Evolutionary conservation across 2,888 invertebrate genomes (phyloP).

Genomic region (Diachrysia chrysitis): DNA sequence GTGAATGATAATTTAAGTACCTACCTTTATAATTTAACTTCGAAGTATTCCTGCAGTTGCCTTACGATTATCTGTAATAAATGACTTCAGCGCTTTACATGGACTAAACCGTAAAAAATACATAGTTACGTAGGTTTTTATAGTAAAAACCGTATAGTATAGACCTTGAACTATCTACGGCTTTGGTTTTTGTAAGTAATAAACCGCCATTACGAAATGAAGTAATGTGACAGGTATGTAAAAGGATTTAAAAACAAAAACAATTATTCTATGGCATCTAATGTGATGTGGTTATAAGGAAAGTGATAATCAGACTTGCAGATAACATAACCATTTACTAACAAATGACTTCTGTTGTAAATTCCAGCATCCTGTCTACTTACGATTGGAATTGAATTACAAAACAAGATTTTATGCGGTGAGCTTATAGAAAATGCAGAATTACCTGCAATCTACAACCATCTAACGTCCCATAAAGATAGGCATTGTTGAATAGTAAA

Average conservation of each 20-base stretch:
- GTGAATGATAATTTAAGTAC: no score
- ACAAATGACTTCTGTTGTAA: slow-evolving; percentile 52
- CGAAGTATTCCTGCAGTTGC: no score
- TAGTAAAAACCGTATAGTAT: slow-evolving; percentile 37
- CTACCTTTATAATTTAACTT: no score
- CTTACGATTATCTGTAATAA: no score
- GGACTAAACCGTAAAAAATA: slow-evolving; percentile 22
- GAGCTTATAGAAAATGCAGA: slow-evolving; percentile 35
- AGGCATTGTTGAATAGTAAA: slow-evolving; percentile 47
- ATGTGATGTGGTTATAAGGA: slow-evolving; percentile 35
- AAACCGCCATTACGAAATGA: slow-evolving; percentile 36
- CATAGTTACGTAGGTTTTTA: slow-evolving; percentile 32
- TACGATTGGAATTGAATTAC: slow-evolving; percentile 42
- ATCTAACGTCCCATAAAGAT: slow-evolving; percentile 51
- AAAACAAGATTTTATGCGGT: slow-evolving; percentile 28
- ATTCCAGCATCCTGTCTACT: slow-evolving; percentile 48
- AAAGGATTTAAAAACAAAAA: slow-evolving; percentile 34
- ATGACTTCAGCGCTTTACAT: not conserved
- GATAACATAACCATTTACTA: slow-evolving; percentile 49
- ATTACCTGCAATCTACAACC: slow-evolving; percentile 28
- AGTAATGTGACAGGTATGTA: slow-evolving; percentile 39
- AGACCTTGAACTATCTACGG: slow-evolving; percentile 27
- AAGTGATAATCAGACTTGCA: slow-evolving; percentile 49
- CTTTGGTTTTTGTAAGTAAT: slow-evolving; percentile 28
- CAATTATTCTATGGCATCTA: slow-evolving; percentile 30